Percentiles rank a stretch among this genome's conserved stretches.
Evolutionary conservation across 1,140 invertebrate genomes (phyloP).

Genomic region (Neuroterus valhalla): DNA sequence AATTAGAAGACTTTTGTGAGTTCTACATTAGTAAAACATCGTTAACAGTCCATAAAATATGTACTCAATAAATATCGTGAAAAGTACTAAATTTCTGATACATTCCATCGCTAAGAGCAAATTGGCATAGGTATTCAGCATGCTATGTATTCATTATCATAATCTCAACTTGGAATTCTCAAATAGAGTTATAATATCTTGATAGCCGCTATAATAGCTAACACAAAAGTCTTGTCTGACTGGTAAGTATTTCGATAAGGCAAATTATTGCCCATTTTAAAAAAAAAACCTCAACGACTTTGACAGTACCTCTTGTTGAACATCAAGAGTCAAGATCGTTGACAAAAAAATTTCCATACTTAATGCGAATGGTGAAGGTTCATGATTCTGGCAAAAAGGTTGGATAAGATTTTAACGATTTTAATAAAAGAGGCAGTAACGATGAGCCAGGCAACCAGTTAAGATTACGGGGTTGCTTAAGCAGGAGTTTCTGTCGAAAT

Average conservation of each 20-base stretch:
- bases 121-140: no score
- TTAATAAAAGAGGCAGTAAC: not conserved
- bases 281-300: not conserved
- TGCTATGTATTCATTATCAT: no score
- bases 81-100: no score
- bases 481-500: slow-evolving; percentile 9
- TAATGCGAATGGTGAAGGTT: not conserved
- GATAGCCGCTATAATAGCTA: not conserved
- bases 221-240: not conserved
- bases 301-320: not conserved
- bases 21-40: no score
- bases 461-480: slow-evolving; percentile 11
- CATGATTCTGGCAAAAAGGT: not conserved
- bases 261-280: not conserved
- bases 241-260: not conserved
- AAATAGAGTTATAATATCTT: not conserved
- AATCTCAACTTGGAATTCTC: not conserved
- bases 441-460: not conserved
- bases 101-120: no score
- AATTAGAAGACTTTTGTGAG: no score
- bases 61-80: no score
- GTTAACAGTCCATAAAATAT: no score
- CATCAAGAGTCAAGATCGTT: not conserved
- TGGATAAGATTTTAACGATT: not conserved
- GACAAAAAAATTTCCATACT: slow-evolving; percentile 6